phyloP scores from a whole-genome alignment of 2,888 invertebrate genomes.

The Pycnomerus fuliginosus region DNA sequence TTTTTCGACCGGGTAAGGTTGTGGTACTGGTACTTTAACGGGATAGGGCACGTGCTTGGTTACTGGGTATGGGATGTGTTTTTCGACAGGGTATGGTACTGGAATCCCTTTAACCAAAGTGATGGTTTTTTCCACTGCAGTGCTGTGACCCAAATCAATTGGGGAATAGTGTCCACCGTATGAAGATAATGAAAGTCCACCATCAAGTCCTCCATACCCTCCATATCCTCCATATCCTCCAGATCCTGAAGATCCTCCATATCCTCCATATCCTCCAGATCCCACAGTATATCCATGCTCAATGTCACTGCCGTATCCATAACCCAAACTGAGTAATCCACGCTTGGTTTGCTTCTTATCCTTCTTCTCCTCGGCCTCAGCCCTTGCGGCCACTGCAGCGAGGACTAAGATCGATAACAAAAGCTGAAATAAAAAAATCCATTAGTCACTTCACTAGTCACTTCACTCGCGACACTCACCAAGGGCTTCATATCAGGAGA shows the following conservation, averaged over 20 bases:
- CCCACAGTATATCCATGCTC: conserved; percentile 71
- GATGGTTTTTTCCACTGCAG: conserved; percentile 63
- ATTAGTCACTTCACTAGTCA: not conserved
- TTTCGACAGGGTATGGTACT: conserved; percentile 65
- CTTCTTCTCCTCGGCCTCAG: conserved; percentile 69
- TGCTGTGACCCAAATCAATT: conserved; percentile 50
- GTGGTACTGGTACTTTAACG: conserved; percentile 62
- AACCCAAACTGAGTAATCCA: conserved; percentile 75
- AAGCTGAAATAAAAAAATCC: conserved; percentile 55
- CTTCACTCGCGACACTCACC: conserved; percentile 52
- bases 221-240: conserved; percentile 30
- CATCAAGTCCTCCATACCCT: conserved; percentile 34
- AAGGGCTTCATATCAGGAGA: conserved; percentile 54
- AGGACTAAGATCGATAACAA: conserved; percentile 73
- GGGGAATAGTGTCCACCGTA: conserved; percentile 28
- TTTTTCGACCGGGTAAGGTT: conserved; percentile 72
- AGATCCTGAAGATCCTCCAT: not conserved
- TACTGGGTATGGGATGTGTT: conserved; percentile 64
- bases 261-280: conserved; percentile 52
- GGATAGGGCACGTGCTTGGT: conserved; percentile 66
- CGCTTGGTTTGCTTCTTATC: conserved; percentile 72
- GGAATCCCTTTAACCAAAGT: conserved; percentile 67
- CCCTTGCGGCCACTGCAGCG: conserved; percentile 64
- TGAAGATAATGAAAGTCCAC: conserved; percentile 36
- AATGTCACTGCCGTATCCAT: conserved; percentile 77